Evolutionary conservation across 2,888 invertebrate species (phyloP), one percentile per base, ranked within the genome.

Genomic region (Folsomia manolachei): DNA sequence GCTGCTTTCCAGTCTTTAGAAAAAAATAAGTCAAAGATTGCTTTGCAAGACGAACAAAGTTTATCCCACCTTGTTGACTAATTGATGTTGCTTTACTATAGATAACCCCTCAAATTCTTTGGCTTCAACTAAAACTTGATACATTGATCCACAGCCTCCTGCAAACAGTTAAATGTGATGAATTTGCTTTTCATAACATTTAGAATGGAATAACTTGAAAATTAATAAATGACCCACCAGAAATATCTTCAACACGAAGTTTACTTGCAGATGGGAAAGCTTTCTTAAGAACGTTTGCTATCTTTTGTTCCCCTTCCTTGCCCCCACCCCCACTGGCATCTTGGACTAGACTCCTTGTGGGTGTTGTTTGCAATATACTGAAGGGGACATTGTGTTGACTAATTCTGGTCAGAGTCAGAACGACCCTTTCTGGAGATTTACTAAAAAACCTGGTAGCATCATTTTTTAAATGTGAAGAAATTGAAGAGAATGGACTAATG

Each of bases 81-180:
- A 83, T 78, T 89, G 86, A 82, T 92, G 92, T 82, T 92, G 92
- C 82, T 91, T 91, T 0, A 91, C 88, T 71, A 88, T 87, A 25
- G 88, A 87, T 51, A 91, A 82, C 18, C 90, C 91, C 82, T 87
- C 84, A 82, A 92, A 92, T 81, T 91, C 91, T 27, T 85, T 85
- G 1, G 90, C 87, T 83, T 90, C 88, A 14, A 92, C 87, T 81
- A 86, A 83, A 53, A 90, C 88, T 84, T 91, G 90, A 84, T 89
- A 92, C 91, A 92, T 92, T 19, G 91, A 91, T 1, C 92, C 92
- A 83, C 93, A 91, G 65, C 92, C 90, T 71, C 92, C 93, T 88
- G 76, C 39, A 83, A 51, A 51, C n/a, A n/a, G 18, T 51, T 18
- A 51, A 51, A 51, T 51, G 9, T 11, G 9, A 11, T 51, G 51